A percentile compares a stretch with the other conserved stretches of the same genome.
Evolutionary conservation across 2,113 vertebrate species (phyloP).

Genomic region (Galeopterus variegatus): DNA sequence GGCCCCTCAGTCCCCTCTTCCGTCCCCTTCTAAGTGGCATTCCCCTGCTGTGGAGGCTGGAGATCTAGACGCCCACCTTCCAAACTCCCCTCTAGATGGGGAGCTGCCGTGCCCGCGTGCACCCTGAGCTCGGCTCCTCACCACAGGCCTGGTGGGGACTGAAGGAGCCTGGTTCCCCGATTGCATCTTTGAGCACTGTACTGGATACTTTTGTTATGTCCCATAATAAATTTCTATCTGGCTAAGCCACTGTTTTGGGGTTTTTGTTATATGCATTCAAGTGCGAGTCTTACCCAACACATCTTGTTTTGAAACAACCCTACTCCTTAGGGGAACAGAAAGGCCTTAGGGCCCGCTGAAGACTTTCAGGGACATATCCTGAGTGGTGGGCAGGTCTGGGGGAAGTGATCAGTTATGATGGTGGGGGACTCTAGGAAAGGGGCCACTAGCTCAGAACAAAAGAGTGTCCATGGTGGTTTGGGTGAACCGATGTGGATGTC

Average conservation of each 20-base stretch:
- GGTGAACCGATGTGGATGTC: background rate
- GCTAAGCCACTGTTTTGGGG: background rate
- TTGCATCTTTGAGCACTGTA: background rate
- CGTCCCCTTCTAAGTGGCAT: background rate
- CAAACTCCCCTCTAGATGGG: background rate
- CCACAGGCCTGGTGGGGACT: no score
- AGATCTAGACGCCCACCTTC: background rate
- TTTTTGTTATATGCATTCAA: background rate
- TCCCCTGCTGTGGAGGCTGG: background rate
- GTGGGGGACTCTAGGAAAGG: no score
- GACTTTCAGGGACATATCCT: background rate
- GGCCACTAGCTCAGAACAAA: fast-evolving
- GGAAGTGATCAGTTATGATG: background rate
- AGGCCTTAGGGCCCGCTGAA: background rate
- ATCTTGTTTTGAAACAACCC: background rate
- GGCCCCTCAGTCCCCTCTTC: background rate
- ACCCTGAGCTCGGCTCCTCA: background rate
- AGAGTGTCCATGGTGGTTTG: fast-evolving
- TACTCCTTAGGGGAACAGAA: background rate
- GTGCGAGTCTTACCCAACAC: background rate
- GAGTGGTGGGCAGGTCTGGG: background rate
- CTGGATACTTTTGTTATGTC: background rate
- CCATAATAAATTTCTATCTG: background rate
- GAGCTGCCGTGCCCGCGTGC: no score
- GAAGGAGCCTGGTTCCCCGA: background rate